Base-by-base conservation (phyloP, 2,888 invertebrate genomes). In the Ectemnius continuus region DNA sequence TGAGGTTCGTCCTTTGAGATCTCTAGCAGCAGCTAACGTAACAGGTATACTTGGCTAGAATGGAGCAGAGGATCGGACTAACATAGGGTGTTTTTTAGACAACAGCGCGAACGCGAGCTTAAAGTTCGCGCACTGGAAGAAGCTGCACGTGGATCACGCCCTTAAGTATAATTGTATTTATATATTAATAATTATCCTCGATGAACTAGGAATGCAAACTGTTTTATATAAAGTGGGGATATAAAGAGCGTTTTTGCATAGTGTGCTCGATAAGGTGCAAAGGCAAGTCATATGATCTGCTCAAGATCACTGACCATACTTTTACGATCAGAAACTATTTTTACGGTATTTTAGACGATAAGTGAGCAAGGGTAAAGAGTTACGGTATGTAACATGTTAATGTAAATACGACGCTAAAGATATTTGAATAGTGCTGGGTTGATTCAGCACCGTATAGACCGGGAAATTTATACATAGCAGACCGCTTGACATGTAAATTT, bases 111-210 rank as follows among this genome's bases (percentile, higher is more conserved):
- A 88, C 93, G 96, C 82, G 96, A 97, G 92, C 93, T 96, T 87
- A 96, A 96, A 92, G 95, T 96, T 88, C 94, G 96, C 88, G 96
- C 96, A 81, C 92, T 96, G 86, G 96, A 96, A 92, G 96, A 96
- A 92, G 96, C 97, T 81, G 96, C 96, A 82, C 93, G 96, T 88
- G 95, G 94, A 88, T 94, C 94, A 83, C 91, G 94, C 88, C 92
- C 92, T 86, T 93, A 91, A 91, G 78, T 73, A 84, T 83, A 83
- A 85, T 79, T 85, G 71, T 82, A 82, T 84, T 80, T 76, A 79
- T 83, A 78, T 79, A 78, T 66, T 83, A 84, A 80, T 71, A 67
- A 83, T 75, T 83, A 84, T 84, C 82, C 75, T 79, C 78, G 68
- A 77, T 76, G 16, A 61, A 80, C 70, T 83, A 84, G 85, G 75